Base-by-base conservation (phyloP, 2,113 vertebrate species). In the Buteo buteo region DNA sequence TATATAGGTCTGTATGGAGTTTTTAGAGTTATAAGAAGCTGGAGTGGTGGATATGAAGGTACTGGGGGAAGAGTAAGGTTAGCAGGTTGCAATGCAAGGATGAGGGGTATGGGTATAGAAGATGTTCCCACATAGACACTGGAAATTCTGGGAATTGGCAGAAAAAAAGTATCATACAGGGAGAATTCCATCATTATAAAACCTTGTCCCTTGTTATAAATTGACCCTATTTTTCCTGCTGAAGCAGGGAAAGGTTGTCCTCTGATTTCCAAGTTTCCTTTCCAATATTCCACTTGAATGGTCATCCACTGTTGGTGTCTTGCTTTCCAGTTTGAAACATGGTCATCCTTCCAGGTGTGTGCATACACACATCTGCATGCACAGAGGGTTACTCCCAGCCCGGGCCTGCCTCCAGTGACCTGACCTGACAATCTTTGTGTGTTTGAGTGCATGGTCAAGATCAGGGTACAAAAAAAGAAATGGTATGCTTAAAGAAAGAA, bases 311-410 rank as follows among this genome's bases (percentile, higher is more conserved):
- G n/a, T 24, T 21, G 7, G 4, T 85, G 36, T 83, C 44, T 74
- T 66, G 9, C 52, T 38, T 70, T 93, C 67, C 79, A 38, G 20
- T 65, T 25, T 87, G 61, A 82, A 87, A 64, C 3, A 3, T 11
- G 29, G 26, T 34, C 38, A 64, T 59, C 57, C n/a, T 82, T 44
- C 12, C 52, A 67, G 45, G 32, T 8, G 7, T 54, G 38, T 73
- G n/a, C 0, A 0, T 79, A 50, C 0, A 2, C 40, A 57, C 3
- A 1, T 54, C 38, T 52, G 65, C 5, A 3, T 10, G 42, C 49
- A 44, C 50, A 32, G 70, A 73, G 28, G 19, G 24, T 59, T 42
- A 15, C 21, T 36, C 70, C 78, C 49, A 85, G 74, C 40, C 54
- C 0, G 0, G 55, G 44, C 17, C 24, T 80, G 86, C 58, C 29